Evolutionary conservation across 2,113 vertebrate genomes (phyloP).

Genomic region (Phyllostomus discolor): DNA sequence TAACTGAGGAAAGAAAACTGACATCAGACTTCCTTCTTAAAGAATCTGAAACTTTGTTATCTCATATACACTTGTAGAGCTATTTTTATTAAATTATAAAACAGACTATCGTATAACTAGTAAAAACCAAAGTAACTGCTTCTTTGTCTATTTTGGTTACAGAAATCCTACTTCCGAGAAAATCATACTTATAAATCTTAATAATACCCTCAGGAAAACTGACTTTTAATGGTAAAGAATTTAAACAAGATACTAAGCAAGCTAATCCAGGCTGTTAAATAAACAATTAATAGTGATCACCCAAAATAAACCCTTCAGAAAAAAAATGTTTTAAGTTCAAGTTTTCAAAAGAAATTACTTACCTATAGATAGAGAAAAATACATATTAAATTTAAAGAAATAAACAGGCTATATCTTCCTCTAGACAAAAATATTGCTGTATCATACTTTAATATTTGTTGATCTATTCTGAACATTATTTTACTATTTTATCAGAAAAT

Average conservation of each 20-base stretch:
- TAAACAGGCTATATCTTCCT: slow-evolving; percentile 21
- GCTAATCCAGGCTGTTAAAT: slow-evolving; percentile 55
- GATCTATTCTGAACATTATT: slow-evolving; percentile 49
- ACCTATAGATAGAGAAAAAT: slow-evolving; percentile 24
- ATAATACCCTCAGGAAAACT: slow-evolving; percentile 50
- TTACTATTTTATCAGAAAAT: slow-evolving; percentile 61
- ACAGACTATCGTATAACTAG: neutral
- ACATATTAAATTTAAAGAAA: slow-evolving; percentile 41
- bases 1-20: neutral
- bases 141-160: neutral
- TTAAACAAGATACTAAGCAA: slow-evolving; percentile 57
- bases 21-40: neutral
- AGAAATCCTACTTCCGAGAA: neutral
- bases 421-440: slow-evolving; percentile 24
- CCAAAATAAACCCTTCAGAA: slow-evolving; percentile 47
- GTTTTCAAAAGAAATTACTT: slow-evolving; percentile 47
- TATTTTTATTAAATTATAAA: slow-evolving; percentile 41
- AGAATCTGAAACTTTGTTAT: neutral
- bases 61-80: neutral
- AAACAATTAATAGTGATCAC: slow-evolving; percentile 64
- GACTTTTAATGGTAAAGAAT: slow-evolving; percentile 47
- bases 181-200: slow-evolving; percentile 54
- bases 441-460: slow-evolving; percentile 47
- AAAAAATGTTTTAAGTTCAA: neutral
- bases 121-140: slow-evolving; percentile 28